phyloP scores from a whole-genome alignment of 2,797 vertebrate genomes.

The Uromys caudimaculatus region DNA sequence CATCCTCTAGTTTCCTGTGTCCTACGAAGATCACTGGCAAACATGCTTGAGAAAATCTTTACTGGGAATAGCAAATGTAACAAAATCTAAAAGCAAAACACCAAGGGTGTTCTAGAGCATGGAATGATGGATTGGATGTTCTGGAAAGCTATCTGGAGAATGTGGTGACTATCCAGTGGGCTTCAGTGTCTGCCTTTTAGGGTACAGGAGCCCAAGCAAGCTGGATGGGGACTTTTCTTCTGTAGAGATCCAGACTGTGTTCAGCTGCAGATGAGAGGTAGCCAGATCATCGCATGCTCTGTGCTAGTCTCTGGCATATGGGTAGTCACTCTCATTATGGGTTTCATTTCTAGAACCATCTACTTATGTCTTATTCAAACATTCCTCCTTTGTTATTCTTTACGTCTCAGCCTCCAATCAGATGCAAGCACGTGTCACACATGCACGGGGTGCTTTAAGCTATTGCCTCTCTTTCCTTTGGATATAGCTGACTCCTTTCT shows the following conservation, averaged over 20 bases:
- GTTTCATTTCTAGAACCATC: background rate
- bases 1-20: fast-evolving
- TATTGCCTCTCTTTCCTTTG: background rate
- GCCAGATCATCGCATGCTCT: background rate
- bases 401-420: background rate
- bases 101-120: background rate
- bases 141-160: background rate
- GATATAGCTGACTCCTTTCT: background rate
- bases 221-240: background rate
- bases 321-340: background rate
- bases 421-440: fast-evolving
- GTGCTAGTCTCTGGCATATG: fast-evolving
- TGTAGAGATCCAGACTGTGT: background rate
- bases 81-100: background rate
- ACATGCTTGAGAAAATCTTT: background rate
- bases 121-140: background rate
- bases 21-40: background rate
- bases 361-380: background rate
- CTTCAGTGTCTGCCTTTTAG: fast-evolving
- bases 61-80: background rate
- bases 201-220: background rate
- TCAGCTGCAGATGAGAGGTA: fast-evolving
- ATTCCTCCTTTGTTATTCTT: background rate
- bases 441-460: background rate
- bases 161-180: background rate